A percentile compares a stretch with the other conserved stretches of the same genome.
phyloP scores from a whole-genome alignment of 2,888 invertebrate genomes.

The Scaptomyza parva region DNA sequence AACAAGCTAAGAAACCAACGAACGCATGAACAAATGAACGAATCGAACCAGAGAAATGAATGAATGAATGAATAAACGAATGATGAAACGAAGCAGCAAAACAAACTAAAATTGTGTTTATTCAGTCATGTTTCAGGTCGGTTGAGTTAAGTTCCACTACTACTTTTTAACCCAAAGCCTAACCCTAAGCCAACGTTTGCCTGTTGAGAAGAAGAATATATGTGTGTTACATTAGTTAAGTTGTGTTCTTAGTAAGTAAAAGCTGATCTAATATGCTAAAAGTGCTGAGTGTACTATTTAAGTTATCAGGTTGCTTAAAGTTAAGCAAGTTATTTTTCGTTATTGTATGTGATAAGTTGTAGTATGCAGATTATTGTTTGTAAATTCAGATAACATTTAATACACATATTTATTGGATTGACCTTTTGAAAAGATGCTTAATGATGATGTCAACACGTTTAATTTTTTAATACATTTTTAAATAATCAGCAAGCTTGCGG shows the following conservation, averaged over 20 bases:
- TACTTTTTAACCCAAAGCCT: constrained; percentile 1
- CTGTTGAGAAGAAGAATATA: constrained; percentile 21
- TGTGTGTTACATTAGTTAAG: constrained; percentile 38
- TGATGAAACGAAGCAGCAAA: constrained; percentile 64
- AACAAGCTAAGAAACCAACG: no score
- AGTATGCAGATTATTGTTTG: background rate
- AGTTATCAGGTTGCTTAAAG: background rate
- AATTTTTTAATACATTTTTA: background rate
- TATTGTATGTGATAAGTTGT: background rate
- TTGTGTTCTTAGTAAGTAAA: constrained; percentile 43
- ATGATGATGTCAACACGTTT: no score
- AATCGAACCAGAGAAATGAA: background rate
- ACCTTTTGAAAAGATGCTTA: background rate
- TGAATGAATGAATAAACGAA: constrained; percentile 16
- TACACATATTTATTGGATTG: background rate
- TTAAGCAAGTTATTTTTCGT: constrained; percentile 3
- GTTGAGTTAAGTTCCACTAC: constrained; percentile 20
- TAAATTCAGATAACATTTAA: background rate
- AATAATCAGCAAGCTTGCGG: background rate
- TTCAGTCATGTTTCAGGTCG: constrained; percentile 75
- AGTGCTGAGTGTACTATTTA: constrained; percentile 17
- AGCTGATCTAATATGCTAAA: constrained; percentile 41
- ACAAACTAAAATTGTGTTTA: constrained; percentile 76
- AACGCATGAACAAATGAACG: constrained; percentile 3
- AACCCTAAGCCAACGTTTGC: background rate